Conservation (phyloP, 1,140 invertebrate genomes). For the Brachionus asplanchnoidis region DNA sequence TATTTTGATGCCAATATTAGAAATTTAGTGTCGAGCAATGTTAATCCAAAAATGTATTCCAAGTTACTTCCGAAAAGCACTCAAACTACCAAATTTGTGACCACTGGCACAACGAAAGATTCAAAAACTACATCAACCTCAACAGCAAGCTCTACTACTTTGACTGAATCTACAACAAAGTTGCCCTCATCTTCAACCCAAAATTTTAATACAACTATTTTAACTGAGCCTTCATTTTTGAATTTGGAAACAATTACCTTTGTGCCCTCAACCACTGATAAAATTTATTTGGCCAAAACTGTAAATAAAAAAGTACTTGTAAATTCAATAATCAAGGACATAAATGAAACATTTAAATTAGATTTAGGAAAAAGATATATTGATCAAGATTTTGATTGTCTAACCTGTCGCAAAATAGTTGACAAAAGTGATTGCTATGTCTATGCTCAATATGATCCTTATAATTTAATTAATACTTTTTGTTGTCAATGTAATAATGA, state of each 20-base stretch:
- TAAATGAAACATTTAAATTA: not conserved
- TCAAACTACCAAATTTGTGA: not conserved
- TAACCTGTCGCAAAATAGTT: not conserved
- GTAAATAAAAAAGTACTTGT: not conserved
- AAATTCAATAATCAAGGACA: not conserved
- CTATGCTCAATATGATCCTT: not conserved
- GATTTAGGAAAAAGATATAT: not conserved
- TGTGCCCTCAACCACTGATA: not conserved
- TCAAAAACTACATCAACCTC: not conserved
- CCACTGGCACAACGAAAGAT: not conserved
- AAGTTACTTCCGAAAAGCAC: not conserved
- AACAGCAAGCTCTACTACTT: not conserved
- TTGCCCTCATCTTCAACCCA: not conserved
- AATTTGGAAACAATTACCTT: not conserved
- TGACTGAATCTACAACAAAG: not conserved
- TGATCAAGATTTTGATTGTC: conserved; percentile 1
- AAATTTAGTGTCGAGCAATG: not conserved
- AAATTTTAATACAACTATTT: not conserved
- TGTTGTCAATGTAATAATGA: conserved; percentile 12
- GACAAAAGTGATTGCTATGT: not conserved
- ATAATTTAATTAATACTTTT: not conserved
- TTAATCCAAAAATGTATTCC: not conserved
- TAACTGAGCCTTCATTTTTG: not conserved
- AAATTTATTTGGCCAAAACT: not conserved
- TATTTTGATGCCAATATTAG: not conserved